Evolutionary conservation across 2,888 invertebrate species (phyloP).

Genomic region (Amiota minor): DNA sequence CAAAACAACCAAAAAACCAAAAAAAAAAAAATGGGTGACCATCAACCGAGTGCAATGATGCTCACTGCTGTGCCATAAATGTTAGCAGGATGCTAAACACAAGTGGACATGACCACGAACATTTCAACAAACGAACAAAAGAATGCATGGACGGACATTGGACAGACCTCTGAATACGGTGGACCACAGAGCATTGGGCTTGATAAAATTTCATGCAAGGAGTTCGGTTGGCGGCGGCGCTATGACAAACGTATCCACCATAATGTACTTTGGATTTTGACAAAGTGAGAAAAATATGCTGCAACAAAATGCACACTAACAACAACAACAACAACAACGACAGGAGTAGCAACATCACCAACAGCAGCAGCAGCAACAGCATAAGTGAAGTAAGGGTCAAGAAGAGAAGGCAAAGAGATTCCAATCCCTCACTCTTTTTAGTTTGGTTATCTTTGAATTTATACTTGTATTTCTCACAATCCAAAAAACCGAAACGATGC

Average conservation of each 20-base stretch:
- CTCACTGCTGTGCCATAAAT: slow-evolving; percentile 45
- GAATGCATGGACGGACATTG: slow-evolving; percentile 22
- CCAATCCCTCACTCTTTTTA: background rate
- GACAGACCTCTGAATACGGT: slow-evolving; percentile 24
- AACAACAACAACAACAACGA: background rate
- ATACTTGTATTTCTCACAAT: background rate
- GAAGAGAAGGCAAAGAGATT: background rate
- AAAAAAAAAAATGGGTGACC: slow-evolving; percentile 20
- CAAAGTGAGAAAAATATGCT: slow-evolving; percentile 59
- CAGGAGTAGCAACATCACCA: background rate
- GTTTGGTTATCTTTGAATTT: background rate
- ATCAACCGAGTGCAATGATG: slow-evolving; percentile 10
- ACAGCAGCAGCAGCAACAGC: background rate
- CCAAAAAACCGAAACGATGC: slow-evolving; percentile 47
- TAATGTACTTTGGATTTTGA: slow-evolving; percentile 57
- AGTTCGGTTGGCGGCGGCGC: slow-evolving; percentile 30
- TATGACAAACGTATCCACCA: slow-evolving; percentile 20
- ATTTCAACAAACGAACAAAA: slow-evolving; percentile 26
- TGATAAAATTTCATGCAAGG: slow-evolving; percentile 27
- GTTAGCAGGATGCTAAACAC: slow-evolving; percentile 55
- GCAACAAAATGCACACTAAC: slow-evolving; percentile 34
- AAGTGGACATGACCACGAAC: slow-evolving; percentile 44
- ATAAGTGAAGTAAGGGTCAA: background rate
- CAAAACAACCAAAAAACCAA: background rate
- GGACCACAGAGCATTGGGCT: slow-evolving; percentile 17